Percentiles rank a stretch among this genome's conserved stretches.
phyloP scores from a whole-genome alignment of 2,797 vertebrate genomes.

The Capromys pilorides region DNA sequence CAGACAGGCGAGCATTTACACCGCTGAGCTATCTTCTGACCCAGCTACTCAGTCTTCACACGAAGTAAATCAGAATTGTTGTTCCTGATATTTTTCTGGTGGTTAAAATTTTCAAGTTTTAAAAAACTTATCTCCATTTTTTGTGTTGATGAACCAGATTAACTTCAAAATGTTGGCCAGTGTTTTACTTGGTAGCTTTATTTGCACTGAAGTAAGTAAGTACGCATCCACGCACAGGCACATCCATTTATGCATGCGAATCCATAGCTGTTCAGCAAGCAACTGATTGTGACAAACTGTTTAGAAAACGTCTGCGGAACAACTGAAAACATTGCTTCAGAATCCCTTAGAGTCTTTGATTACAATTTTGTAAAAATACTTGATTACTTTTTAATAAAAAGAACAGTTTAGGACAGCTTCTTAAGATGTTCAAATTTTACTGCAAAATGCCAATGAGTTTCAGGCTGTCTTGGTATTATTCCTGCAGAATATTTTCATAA shows the following conservation, averaged over 20 bases:
- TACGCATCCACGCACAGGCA: no score
- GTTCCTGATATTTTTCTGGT: conserved; percentile 44
- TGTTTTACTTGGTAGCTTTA: neutral
- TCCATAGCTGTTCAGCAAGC: neutral
- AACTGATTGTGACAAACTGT: neutral
- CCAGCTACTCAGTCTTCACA: neutral
- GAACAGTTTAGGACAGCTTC: neutral
- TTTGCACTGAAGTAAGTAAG: neutral
- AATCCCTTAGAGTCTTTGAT: neutral
- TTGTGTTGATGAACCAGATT: neutral
- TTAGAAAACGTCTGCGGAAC: conserved; percentile 23
- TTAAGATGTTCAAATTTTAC: neutral
- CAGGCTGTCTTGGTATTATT: neutral
- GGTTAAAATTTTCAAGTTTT: neutral
- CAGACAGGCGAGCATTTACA: no score
- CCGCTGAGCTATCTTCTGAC: no score
- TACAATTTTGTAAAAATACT: neutral
- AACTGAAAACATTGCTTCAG: conserved; percentile 16
- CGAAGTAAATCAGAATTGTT: conserved; percentile 20
- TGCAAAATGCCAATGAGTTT: neutral
- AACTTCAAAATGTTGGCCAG: neutral
- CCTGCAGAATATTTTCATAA: conserved; percentile 9
- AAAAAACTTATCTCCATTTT: neutral
- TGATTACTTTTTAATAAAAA: neutral
- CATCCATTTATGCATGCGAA: neutral